Evolutionary conservation across 2,888 invertebrate genomes (phyloP).

Genomic region (Meiosimyza decipiens): DNA sequence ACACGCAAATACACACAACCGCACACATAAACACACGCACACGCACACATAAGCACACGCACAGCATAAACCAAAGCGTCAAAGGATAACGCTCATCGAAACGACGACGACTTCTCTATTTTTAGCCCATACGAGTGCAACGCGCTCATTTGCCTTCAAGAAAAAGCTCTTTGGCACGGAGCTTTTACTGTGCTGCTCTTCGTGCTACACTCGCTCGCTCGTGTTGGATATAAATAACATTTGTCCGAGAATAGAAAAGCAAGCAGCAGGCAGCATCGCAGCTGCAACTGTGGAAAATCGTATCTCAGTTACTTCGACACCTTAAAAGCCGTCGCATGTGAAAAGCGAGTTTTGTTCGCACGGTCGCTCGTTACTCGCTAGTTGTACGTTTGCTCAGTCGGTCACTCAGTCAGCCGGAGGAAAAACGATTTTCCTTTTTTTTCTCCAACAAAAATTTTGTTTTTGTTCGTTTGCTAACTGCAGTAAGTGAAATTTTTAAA

Average conservation of each 20-base stretch:
- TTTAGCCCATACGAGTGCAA: slow-evolving; percentile 10
- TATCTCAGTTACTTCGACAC: slow-evolving; percentile 57
- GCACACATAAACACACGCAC: background rate
- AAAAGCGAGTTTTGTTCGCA: slow-evolving; percentile 12
- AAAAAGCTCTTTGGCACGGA: slow-evolving; percentile 23
- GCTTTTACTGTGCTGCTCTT: slow-evolving; percentile 15
- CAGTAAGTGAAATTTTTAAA: no score
- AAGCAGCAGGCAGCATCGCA: slow-evolving; percentile 15
- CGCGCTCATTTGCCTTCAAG: background rate
- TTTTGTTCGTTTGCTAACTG: no score
- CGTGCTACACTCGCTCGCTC: slow-evolving; percentile 33
- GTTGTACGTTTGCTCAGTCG: background rate
- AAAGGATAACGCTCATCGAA: slow-evolving; percentile 37
- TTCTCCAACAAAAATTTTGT: no score
- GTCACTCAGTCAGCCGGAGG: background rate
- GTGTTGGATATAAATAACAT: background rate
- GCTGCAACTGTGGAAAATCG: background rate
- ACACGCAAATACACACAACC: background rate
- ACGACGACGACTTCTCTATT: background rate
- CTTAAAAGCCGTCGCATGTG: slow-evolving; percentile 57
- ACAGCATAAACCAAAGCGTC: slow-evolving; percentile 29
- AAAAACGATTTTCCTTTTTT: no score
- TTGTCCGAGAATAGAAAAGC: background rate
- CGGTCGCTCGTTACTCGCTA: slow-evolving; percentile 7
- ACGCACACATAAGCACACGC: background rate